phyloP scores from a whole-genome alignment of 2,888 invertebrate genomes.

The Nowickia ferox region DNA sequence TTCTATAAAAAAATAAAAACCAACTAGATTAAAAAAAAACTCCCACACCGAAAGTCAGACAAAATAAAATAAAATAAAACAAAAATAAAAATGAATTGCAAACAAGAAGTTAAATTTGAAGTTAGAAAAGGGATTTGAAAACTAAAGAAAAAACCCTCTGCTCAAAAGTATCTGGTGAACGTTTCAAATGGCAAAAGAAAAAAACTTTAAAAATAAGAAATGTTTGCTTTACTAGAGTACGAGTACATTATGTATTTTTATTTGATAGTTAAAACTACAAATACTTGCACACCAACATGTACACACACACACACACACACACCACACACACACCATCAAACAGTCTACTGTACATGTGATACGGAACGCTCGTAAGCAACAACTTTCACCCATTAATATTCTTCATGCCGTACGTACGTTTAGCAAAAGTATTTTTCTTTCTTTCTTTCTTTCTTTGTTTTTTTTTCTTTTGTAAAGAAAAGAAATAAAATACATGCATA shows the following conservation, averaged over 20 bases:
- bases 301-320: constrained; percentile 10
- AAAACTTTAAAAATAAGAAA: constrained; percentile 25
- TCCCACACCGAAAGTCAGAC: constrained; percentile 44
- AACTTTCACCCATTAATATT: constrained; percentile 83
- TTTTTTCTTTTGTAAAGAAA: constrained; percentile 20
- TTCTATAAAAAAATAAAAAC: constrained; percentile 7
- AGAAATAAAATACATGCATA: constrained; percentile 34
- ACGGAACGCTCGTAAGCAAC: constrained; percentile 72
- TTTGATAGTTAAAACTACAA: background rate
- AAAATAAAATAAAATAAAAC: background rate
- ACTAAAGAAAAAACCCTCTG: background rate
- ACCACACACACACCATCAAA: constrained; percentile 21
- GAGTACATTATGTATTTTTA: background rate
- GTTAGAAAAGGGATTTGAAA: constrained; percentile 53
- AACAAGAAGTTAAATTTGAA: constrained; percentile 8
- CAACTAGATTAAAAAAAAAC: constrained; percentile 20
- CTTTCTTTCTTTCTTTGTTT: constrained; percentile 23
- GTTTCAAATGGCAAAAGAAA: constrained; percentile 20
- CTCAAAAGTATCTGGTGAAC: constrained; percentile 17
- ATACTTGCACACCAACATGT: background rate
- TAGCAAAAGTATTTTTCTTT: constrained; percentile 64
- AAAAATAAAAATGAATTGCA: background rate
- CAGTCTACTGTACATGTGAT: constrained; percentile 6
- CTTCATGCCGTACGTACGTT: constrained; percentile 77
- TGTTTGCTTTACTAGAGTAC: constrained; percentile 35